These are phyloP conservation scores for Macrotrachela quadricornifera DNA, from an alignment of 1,140 invertebrate species.

Conservation along the genomic window DNA sequence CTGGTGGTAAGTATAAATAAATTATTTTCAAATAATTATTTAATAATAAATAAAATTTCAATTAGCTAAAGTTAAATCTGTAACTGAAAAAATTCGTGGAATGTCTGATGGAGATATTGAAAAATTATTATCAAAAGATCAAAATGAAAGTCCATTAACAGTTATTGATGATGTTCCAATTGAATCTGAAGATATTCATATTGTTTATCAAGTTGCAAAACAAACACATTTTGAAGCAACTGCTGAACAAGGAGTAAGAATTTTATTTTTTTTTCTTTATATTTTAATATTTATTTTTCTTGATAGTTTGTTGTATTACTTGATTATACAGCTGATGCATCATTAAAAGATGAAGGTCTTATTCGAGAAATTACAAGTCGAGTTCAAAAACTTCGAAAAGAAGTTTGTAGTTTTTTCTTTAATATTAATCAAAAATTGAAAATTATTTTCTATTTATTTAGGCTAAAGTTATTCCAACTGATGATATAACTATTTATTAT, in stretches of 20 bases:
- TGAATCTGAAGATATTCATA: conserved; percentile 1
- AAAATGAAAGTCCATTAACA: not conserved
- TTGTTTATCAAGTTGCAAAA: not conserved
- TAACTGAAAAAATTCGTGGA: conserved; percentile 55
- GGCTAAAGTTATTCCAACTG: conserved; percentile 69
- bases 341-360: conserved; percentile 60
- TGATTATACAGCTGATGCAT: conserved; percentile 47
- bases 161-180: not conserved
- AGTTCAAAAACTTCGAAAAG: conserved; percentile 87
- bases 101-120: conserved; percentile 5
- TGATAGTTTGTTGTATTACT: conserved; percentile 27
- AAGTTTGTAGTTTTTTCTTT: conserved; percentile 28
- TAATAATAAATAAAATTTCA: too few species aligned
- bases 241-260: not conserved
- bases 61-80: conserved; percentile 64
- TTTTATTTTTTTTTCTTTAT: not conserved
- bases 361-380: conserved; percentile 76
- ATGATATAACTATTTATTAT: conserved; percentile 66
- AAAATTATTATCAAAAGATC: not conserved
- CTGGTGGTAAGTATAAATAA: too few species aligned
- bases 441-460: conserved; percentile 12
- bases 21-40: too few species aligned
- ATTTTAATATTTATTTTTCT: conserved; percentile 10
- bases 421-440: not conserved
- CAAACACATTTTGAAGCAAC: not conserved